Evolutionary conservation across 1,140 invertebrate genomes (phyloP).

Genomic region (Sycophila sp.): DNA sequence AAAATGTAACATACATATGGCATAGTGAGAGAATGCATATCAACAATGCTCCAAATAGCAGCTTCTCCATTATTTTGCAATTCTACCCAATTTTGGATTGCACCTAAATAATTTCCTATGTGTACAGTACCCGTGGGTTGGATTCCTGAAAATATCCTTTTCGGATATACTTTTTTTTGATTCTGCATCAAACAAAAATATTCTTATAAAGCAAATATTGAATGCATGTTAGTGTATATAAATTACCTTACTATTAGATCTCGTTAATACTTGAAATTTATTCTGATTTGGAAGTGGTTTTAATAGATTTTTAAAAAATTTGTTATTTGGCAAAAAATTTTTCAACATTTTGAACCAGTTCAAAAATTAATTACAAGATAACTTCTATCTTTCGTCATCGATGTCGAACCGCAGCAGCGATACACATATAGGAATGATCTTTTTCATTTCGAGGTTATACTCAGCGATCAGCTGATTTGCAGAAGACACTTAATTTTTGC

Average conservation of each 20-base stretch:
- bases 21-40: slow-evolving; percentile 94
- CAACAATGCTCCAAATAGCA: slow-evolving; percentile 88
- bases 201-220: background rate
- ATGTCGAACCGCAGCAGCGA: background rate
- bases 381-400: too few species aligned
- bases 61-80: slow-evolving; percentile 80
- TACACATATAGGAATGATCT: too few species aligned
- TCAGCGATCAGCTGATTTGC: background rate
- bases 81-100: slow-evolving; percentile 86
- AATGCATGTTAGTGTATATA: background rate
- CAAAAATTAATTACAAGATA: too few species aligned
- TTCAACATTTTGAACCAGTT: slow-evolving; percentile 17
- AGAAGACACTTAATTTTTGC: background rate
- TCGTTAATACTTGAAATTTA: background rate
- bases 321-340: background rate
- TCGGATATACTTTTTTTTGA: slow-evolving; percentile 50
- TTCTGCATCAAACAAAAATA: slow-evolving; percentile 4
- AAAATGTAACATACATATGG: slow-evolving; percentile 75
- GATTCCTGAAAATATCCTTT: slow-evolving; percentile 88
- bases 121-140: slow-evolving; percentile 96
- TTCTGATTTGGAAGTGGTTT: background rate
- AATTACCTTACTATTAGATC: background rate
- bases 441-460: slow-evolving; percentile 15
- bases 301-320: background rate
- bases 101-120: slow-evolving; percentile 97